Base-by-base conservation (phyloP, 2,888 invertebrate genomes). In the Ochropleura plecta region DNA sequence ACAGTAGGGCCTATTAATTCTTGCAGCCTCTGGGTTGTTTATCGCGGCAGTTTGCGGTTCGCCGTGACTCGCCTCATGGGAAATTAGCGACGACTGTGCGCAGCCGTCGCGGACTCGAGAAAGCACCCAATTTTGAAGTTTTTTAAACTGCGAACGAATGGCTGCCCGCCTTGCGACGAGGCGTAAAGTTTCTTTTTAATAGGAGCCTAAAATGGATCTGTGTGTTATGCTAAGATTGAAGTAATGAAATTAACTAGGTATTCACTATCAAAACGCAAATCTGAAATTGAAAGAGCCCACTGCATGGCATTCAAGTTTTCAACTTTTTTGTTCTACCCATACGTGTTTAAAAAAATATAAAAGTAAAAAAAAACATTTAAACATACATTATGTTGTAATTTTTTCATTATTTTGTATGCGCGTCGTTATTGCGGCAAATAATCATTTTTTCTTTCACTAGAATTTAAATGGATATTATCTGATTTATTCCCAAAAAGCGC, bases 101-200 rank as follows among this genome's bases (percentile, higher is more conserved):
- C 87, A 87, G 85, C 85, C 86, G 83, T 78, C 84, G 80, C 84
- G 85, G 86, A 90, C 88, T 78, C 80, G 75, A 85, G 89, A 89
- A 90, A 89, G 90, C 91, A 90, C 92, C 90, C 90, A 91, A 92
- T 92, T 93, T 91, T 91, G 90, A 92, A 93, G 90, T 88, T 92
- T 93, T 30, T 93, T 89, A 91, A 93, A 92, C 89, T 90, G 79
- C 85, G 82, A 88, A 88, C 86, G 78, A 86, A 83, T 76, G 70
- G 80, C 77, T 72, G 67, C 68, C 64, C 57, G 78, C 69, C 76
- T 76, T 75, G 81, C 73, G 80, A 67, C 75, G 70, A 79, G 77
- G 86, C 82, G 85, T 90, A 86, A 82, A 86, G 86, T 92, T 90
- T 90, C 87, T 86, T 90, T 91, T 91, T 91, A 91, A 91, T 91